phyloP scores from a whole-genome alignment of 2,888 invertebrate species.

The Papilio protenor region DNA sequence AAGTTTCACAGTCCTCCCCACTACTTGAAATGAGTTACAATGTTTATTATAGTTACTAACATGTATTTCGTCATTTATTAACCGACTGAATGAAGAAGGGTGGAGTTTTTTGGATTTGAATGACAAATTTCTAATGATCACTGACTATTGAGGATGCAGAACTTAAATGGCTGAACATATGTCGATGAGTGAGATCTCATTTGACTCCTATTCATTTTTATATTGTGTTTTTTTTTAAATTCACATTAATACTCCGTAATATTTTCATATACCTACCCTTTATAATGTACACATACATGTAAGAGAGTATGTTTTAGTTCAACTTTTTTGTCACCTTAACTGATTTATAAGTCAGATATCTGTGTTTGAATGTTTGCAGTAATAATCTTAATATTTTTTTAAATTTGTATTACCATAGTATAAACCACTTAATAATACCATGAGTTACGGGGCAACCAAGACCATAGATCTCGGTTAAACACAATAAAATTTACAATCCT shows the following conservation, averaged over 20 bases:
- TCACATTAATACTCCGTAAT: too few relatives aligned
- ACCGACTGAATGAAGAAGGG: background rate
- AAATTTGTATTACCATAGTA: background rate
- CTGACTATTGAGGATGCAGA: too few relatives aligned
- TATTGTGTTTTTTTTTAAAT: background rate
- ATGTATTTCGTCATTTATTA: background rate
- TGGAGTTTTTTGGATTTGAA: background rate
- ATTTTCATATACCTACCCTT: too few relatives aligned
- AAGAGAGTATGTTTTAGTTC: background rate
- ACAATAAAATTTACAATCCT: background rate
- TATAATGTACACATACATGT: background rate
- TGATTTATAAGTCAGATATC: background rate
- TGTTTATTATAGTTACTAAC: conserved; percentile 1
- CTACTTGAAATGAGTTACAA: conserved; percentile 7
- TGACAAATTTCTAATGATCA: background rate
- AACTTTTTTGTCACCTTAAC: background rate
- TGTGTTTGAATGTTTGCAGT: background rate
- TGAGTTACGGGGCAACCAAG: background rate
- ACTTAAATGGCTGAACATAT: background rate
- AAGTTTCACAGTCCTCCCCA: conserved; percentile 15
- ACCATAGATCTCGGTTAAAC: background rate
- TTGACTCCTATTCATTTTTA: background rate
- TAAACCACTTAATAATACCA: background rate
- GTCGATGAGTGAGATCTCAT: background rate
- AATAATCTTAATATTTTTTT: too few relatives aligned